A percentile compares a stretch with the other conserved stretches of the same genome.
Conservation (phyloP, 2,797 vertebrate species). For the Anabacerthia variegaticeps region DNA sequence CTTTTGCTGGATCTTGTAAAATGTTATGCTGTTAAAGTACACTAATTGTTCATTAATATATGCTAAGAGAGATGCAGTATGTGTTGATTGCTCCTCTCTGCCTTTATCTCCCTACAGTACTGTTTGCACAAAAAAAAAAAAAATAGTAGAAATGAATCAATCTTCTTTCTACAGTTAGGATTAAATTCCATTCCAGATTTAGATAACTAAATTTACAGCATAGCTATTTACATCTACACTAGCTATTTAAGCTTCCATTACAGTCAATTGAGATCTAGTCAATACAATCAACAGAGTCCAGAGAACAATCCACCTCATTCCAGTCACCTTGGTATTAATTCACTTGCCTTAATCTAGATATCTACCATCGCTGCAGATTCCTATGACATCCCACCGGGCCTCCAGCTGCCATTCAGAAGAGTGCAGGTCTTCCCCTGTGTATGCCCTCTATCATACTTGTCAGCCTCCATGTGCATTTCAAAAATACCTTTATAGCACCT, state of each 20-base stretch:
- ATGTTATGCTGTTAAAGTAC: neutral
- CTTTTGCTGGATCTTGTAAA: neutral
- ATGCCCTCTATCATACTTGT: neutral
- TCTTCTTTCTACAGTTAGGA: neutral
- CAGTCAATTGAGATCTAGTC: neutral
- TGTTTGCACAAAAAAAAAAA: neutral
- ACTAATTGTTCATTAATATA: neutral
- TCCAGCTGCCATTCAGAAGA: neutral
- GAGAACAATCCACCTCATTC: neutral
- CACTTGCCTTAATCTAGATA: neutral
- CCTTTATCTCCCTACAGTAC: neutral
- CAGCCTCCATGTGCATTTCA: neutral
- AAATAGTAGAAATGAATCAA: accelerated
- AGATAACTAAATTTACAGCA: neutral
- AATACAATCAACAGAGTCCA: neutral
- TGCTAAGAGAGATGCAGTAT: neutral
- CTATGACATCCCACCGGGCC: neutral
- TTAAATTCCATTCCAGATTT: neutral
- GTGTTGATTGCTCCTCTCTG: neutral
- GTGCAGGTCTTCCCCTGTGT: neutral
- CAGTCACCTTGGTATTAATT: neutral
- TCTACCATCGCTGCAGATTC: neutral
- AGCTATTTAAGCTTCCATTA: neutral
- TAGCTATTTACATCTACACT: neutral
- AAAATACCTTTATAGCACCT: neutral